Evolutionary conservation across 2,797 vertebrate genomes (phyloP).

Genomic region (Xenops minutus): DNA sequence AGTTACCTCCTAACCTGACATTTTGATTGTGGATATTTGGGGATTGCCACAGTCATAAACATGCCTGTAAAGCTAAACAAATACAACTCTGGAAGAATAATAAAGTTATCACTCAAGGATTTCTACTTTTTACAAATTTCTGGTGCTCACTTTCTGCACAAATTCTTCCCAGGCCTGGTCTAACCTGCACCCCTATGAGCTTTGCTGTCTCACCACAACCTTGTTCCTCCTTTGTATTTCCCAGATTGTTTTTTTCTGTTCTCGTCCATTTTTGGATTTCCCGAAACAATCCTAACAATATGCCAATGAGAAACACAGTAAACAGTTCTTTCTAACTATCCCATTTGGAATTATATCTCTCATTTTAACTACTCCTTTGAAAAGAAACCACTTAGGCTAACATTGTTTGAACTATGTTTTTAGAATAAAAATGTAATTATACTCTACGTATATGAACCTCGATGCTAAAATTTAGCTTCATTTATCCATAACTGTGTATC

Average conservation of each 20-base stretch:
- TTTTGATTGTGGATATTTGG: neutral
- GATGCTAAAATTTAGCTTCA: neutral
- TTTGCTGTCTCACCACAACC: neutral
- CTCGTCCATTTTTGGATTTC: neutral
- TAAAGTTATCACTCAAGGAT: neutral
- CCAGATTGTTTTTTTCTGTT: neutral
- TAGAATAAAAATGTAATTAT: conserved; percentile 28
- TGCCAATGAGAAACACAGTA: neutral
- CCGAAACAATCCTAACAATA: neutral
- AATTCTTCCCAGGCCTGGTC: neutral
- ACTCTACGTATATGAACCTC: neutral
- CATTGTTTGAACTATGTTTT: neutral
- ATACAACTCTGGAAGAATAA: neutral
- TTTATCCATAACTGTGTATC: neutral
- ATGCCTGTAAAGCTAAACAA: neutral
- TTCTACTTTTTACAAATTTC: neutral
- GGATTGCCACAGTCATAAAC: neutral
- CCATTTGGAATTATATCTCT: conserved; percentile 8
- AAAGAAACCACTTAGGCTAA: conserved; percentile 8
- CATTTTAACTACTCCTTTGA: conserved; percentile 32
- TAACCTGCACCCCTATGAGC: neutral
- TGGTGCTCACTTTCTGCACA: neutral
- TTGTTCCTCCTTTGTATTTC: neutral
- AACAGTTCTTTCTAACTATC: neutral
- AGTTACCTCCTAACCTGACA: neutral